Percentiles rank a stretch among this genome's conserved stretches.
Conservation (phyloP, 2,113 vertebrate genomes). For the Bos javanicus region DNA sequence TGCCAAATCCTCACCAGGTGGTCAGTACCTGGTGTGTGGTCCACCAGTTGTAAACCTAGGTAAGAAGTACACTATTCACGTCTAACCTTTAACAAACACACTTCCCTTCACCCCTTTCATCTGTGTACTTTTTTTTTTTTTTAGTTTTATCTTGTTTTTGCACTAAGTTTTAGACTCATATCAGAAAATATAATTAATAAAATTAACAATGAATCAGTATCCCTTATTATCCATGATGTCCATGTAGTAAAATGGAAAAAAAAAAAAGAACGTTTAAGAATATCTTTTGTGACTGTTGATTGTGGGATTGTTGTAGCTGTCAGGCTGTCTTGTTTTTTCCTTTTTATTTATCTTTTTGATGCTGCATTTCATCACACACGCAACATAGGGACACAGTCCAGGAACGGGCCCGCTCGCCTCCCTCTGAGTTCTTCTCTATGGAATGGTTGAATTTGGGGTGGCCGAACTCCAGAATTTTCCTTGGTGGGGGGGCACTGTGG, state of each 20-base stretch:
- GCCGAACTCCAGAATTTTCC: slow-evolving; percentile 34
- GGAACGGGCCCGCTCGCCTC: background rate
- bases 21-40: slow-evolving; percentile 19
- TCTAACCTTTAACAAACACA: background rate
- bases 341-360: slow-evolving; percentile 11
- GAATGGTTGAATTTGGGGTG: slow-evolving; percentile 27
- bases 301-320: slow-evolving; percentile 45
- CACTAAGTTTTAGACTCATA: slow-evolving; percentile 81
- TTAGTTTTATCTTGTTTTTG: slow-evolving; percentile 66
- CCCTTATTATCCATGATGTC: slow-evolving; percentile 80
- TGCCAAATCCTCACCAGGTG: slow-evolving; percentile 39
- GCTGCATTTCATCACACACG: slow-evolving; percentile 52
- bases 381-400: slow-evolving; percentile 63
- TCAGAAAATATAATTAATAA: slow-evolving; percentile 86
- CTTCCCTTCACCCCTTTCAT: slow-evolving; percentile 44
- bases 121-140: slow-evolving; percentile 26
- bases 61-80: slow-evolving; percentile 54
- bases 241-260: slow-evolving; percentile 68
- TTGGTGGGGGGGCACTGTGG: background rate
- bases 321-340: slow-evolving; percentile 33
- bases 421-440: background rate
- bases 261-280: slow-evolving; percentile 21
- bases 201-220: slow-evolving; percentile 83
- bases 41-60: slow-evolving; percentile 72
- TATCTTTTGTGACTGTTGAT: slow-evolving; percentile 63